Evolutionary conservation across 1,140 invertebrate genomes (phyloP).

Genomic region (Pseudomyrmex gracilis): DNA sequence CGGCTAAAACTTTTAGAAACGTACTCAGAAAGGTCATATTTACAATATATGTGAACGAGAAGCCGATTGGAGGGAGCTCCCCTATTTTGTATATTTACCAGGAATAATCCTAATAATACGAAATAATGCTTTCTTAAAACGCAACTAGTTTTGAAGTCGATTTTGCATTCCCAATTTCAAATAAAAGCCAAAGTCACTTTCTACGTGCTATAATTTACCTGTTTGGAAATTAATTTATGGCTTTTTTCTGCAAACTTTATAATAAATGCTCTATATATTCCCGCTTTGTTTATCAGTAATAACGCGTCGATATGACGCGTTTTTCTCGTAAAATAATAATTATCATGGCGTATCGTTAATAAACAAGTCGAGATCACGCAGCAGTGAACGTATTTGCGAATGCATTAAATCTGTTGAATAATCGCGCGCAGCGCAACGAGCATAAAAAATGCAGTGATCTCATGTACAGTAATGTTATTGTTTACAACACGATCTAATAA

Average conservation of each 20-base stretch:
- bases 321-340: conserved; percentile 71
- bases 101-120: too few species aligned
- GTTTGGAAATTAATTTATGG: conserved; percentile 44
- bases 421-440: conserved; percentile 32
- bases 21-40: too few species aligned
- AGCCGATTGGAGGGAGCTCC: too few species aligned
- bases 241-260: conserved; percentile 22
- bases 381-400: conserved; percentile 56
- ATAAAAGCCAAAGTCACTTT: neutral
- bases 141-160: too few species aligned
- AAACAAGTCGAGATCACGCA: conserved; percentile 44
- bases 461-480: conserved; percentile 5
- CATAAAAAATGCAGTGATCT: conserved; percentile 31
- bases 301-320: conserved; percentile 50
- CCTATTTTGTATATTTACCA: too few species aligned
- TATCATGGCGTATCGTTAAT: conserved; percentile 56
- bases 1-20: too few species aligned
- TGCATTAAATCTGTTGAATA: conserved; percentile 64
- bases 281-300: conserved; percentile 50
- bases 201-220: conserved; percentile 3
- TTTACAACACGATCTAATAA: conserved; percentile 30
- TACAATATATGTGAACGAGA: too few species aligned
- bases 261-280: conserved; percentile 58
- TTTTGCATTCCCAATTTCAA: too few species aligned
- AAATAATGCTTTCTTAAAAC: too few species aligned